Base-by-base conservation (phyloP, 1,140 invertebrate species). In the Heliconius congener region DNA sequence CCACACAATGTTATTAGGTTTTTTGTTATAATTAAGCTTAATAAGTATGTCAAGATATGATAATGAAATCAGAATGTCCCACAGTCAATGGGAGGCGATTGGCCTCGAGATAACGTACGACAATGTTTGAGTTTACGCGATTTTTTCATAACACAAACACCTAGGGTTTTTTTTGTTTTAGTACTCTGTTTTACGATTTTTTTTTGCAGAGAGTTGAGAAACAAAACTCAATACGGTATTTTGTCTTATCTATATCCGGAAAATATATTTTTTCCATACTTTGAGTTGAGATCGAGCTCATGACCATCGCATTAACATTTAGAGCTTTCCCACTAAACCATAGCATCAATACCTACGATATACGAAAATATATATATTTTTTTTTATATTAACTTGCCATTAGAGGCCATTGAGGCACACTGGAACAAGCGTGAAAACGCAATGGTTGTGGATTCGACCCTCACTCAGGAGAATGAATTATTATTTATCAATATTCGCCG, bases 21-120 rank as follows among this genome's bases (percentile, higher is more conserved):
- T 60, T 57, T 60, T 60, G n/a, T 60, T 60, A 60, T 60, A 60
- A 60, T 60, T 60, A 60, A 60, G 19, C n/a, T 60, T 60, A 60
- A 60, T 60, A 60, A 60, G n/a, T 60, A 60, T 60, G 55, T 60
- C 55, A 60, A 60, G n/a, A 60, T 60, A 60, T 60, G 55, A 60
- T 60, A 60, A 60, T 27, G 55, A 60, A 9, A 23, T 60, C 19
- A 23, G n/a, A 23, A 60, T 60, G n/a, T 27, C 1, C 55, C n/a
- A 23, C 55, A 60, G n/a, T 60, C 55, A 60, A 60, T 60, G 3
- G 8, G n/a, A 23, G n/a, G 52, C 52, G 19, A 60, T 4, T 46
- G 42, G 42, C 4, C 42, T 16, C 42, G 42, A 46, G 42, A 16
- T 16, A 52, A 57, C 55, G n/a, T 57, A 23, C 19, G 55, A 23